Base-by-base conservation (phyloP, 2,888 invertebrate genomes). In the Heliconius hortense region DNA sequence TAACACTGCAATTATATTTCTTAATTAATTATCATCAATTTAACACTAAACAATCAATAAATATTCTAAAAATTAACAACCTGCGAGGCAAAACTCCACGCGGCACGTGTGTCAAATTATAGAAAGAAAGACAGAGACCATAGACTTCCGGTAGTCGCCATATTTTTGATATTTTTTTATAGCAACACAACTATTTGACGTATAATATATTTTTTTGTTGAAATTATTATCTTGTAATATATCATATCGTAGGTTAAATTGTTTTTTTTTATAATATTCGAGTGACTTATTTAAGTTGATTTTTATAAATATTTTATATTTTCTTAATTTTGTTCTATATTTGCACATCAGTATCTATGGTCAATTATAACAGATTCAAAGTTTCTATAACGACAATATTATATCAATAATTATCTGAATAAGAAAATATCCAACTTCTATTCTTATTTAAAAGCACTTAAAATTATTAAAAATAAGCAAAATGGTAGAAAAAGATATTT, bases 41-140 rank as follows among this genome's bases (percentile, higher is more conserved):
- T 84, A 84, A 73, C 85, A 88, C 85, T 67, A 84, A 83, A 82
- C 84, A 80, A 82, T 79, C 68, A 79, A 77, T 84, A 88, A 88
- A 87, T 85, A 85, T 84, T 76, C 76, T 84, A 87, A 86, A 84
- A 85, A 83, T 79, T 87, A 89, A 81, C 86, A 87, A 94, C 94
- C 94, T 94, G 94, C 93, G 94, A 84, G 91, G 89, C 81, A 89
- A 91, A 89, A 92, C 91, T 94, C 94, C 94, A 94, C 94, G 94
- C 94, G 91, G 91, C 94, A 94, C 94, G 94, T 93, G 93, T 93
- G 92, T 91, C 92, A 93, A 92, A 87, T 90, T 91, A 87, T 90
- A 87, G 90, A 93, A 94, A 92, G 91, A 91, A 89, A 84, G 90
- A 90, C 88, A 89, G 84, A 83, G 84, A 88, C 85, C 84, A 83